Evolutionary conservation across 2,888 invertebrate genomes (phyloP), one percentile per base, ranked within the genome.

Genomic region (Brenthis ino): DNA sequence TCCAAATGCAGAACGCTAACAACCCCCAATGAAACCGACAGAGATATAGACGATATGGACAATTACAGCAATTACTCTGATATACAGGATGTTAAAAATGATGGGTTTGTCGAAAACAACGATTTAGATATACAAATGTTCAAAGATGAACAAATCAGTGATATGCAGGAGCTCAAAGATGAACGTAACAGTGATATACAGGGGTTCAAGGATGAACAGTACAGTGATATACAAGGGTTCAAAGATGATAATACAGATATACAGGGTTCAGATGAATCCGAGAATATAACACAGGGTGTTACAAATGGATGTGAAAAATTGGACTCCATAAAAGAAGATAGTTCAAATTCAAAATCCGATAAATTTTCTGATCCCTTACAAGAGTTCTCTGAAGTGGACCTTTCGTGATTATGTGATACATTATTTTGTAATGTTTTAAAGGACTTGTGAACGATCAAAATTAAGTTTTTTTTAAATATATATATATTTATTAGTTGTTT

Each of bases 381-480:
- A 28, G 83, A 84, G 16, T 88, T 90, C 57, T 82, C 87, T 0
- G 89, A 91, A 2, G 82, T 90, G 0, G 88, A 91, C 68, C 75
- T 91, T 6, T 82, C 83, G 55, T 90, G 89, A 88, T 88, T 83
- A 37, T 84, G 74, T 43, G 88, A 89, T 72, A 75, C 79, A 0
- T 0, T 89, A 12, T 83, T 89, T 61, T 77, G 79, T 69, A 76
- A 79, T 74, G 71, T 88, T 16, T 71, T 87, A 20, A 82, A 76
- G 43, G 68, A 72, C 43, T 66, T 72, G 58, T 72, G 54, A 65
- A 33, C 16, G 13, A 24, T 51, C 14, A 57, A 54, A n/a, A 37
- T 48, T 47, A n/a, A 51, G 33, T 55, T 16, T 53, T 51, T 51
- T 51, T 33, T 13, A 20, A n/a, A 47, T n/a, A 54, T 33, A 24